phyloP scores from a whole-genome alignment of 2,113 vertebrate genomes.

The Nibea coibor region DNA sequence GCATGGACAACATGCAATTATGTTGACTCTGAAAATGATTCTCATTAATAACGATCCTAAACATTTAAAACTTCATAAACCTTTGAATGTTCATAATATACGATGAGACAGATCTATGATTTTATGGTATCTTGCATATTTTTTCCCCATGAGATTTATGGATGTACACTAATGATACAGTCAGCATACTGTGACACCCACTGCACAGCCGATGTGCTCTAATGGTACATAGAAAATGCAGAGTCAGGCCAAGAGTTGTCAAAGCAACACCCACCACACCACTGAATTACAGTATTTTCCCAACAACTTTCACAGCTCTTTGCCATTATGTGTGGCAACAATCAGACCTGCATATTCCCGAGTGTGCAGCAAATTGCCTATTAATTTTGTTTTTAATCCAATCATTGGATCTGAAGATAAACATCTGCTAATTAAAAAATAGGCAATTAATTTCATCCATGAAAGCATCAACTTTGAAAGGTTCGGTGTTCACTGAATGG shows the following conservation, averaged over 20 bases:
- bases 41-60: background rate
- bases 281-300: conserved; percentile 13
- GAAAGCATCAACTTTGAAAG: conserved; percentile 40
- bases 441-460: conserved; percentile 37
- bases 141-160: background rate
- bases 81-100: background rate
- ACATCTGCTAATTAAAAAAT: conserved; percentile 57
- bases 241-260: conserved; percentile 4
- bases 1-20: background rate
- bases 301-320: conserved; percentile 12
- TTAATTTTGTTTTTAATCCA: conserved; percentile 4
- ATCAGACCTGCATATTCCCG: background rate
- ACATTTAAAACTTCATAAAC: background rate
- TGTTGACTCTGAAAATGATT: background rate
- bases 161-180: conserved; percentile 24
- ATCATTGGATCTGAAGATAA: conserved; percentile 36
- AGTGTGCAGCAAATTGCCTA: conserved; percentile 22
- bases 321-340: conserved; percentile 24
- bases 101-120: background rate
- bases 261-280: conserved; percentile 14
- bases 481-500: conserved; percentile 43
- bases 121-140: background rate
- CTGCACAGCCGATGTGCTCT: conserved; percentile 8
- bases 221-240: conserved; percentile 33
- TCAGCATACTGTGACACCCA: background rate